Evolutionary conservation across 1,140 invertebrate genomes (phyloP).

Genomic region (Colletes latitarsis): DNA sequence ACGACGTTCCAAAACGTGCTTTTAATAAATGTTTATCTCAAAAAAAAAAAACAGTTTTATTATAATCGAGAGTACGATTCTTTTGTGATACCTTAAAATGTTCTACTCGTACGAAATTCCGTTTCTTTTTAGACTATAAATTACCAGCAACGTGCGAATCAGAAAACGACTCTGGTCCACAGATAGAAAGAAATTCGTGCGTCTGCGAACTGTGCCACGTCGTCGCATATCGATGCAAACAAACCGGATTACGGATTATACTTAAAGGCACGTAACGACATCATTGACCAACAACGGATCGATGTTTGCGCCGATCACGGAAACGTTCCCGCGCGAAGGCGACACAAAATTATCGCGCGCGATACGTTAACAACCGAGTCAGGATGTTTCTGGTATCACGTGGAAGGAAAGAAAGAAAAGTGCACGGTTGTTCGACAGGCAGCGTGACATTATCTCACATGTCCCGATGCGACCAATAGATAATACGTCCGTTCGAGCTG

Average conservation of each 20-base stretch:
- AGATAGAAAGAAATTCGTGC: neutral
- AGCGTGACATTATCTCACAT: neutral
- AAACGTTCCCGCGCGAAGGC: neutral
- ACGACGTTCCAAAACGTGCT: neutral
- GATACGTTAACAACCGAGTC: neutral
- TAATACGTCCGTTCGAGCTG: conserved; percentile 1
- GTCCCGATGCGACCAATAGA: neutral
- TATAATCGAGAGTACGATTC: neutral
- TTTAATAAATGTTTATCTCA: neutral
- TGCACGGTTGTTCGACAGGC: neutral
- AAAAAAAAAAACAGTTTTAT: neutral
- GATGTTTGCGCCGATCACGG: neutral
- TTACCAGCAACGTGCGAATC: neutral
- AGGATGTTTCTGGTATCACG: neutral
- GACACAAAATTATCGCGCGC: neutral
- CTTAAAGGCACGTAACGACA: neutral
- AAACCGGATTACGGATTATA: neutral
- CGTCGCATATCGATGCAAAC: neutral
- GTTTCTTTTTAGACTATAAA: neutral
- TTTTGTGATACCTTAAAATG: too few species aligned
- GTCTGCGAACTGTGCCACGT: neutral
- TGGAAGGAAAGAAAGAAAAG: neutral
- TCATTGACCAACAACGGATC: neutral
- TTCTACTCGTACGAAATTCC: too few species aligned
- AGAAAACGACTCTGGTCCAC: too few species aligned